These are phyloP conservation scores for Rynchops niger DNA, from an alignment of 2,113 vertebrate genomes.

Conservation along the genomic window DNA sequence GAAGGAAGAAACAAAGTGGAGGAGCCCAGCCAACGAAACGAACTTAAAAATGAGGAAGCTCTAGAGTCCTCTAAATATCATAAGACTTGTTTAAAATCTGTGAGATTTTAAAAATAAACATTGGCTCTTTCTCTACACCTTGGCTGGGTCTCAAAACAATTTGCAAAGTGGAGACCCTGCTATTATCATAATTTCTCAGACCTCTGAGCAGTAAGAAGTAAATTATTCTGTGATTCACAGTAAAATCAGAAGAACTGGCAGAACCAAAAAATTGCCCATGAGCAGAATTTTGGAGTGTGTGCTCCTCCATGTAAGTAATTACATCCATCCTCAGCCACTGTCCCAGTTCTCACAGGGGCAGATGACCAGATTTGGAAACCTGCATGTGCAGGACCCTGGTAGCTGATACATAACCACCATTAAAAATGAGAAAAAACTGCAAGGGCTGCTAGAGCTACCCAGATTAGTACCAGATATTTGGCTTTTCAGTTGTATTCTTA, in stretches of 20 bases:
- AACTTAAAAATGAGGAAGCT: background rate
- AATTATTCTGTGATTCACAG: background rate
- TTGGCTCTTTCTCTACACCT: background rate
- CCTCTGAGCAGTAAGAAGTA: background rate
- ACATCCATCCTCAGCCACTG: background rate
- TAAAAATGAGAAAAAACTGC: background rate
- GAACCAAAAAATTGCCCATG: background rate
- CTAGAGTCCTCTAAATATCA: background rate
- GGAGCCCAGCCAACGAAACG: background rate
- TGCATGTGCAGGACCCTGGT: rapidly evolving
- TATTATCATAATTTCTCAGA: background rate
- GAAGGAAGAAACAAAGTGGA: background rate
- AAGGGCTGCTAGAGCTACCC: background rate
- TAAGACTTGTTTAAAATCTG: background rate
- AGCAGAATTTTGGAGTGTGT: background rate
- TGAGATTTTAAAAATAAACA: background rate
- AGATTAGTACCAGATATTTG: background rate
- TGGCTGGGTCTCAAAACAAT: background rate
- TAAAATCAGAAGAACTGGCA: background rate
- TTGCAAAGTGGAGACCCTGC: background rate
- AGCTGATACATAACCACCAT: background rate
- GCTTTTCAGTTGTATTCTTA: background rate
- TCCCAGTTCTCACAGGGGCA: background rate
- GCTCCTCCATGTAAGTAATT: rapidly evolving
- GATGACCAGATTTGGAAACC: background rate